Conservation (phyloP, 2,113 vertebrate genomes). For the Tetrax tetrax region DNA sequence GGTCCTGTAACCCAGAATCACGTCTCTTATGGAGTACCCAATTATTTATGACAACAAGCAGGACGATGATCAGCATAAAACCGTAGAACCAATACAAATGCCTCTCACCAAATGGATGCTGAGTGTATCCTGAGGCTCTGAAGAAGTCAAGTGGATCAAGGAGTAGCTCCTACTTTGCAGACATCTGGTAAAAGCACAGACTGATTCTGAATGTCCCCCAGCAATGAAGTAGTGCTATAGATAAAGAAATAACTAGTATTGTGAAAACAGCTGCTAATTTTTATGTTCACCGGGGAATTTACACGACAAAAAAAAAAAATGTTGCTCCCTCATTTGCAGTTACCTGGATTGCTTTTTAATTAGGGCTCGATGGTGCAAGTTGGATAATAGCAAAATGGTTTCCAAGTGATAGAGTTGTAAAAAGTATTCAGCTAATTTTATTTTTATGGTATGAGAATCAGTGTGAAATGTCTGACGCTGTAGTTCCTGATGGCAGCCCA, state of each 20-base stretch:
- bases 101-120: background rate
- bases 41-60: constrained; percentile 65
- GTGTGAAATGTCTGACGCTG: background rate
- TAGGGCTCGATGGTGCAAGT: background rate
- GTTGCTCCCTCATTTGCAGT: background rate
- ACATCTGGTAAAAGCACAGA: constrained; percentile 57
- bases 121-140: background rate
- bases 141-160: constrained; percentile 51
- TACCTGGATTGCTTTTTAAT: constrained; percentile 22
- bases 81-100: constrained; percentile 20
- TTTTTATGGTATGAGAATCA: background rate
- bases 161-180: constrained; percentile 29
- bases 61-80: constrained; percentile 51
- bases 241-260: constrained; percentile 13
- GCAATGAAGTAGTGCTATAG: background rate
- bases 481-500: background rate
- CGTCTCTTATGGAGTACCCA: background rate
- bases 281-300: background rate
- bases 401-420: background rate
- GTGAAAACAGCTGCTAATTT: constrained; percentile 44
- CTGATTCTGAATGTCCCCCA: constrained; percentile 42
- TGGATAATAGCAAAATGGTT: background rate
- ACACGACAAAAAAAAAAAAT: background rate
- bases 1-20: constrained; percentile 36
- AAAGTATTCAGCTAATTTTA: background rate